Percentiles rank a stretch among this genome's conserved stretches.
Conservation (phyloP, 2,888 invertebrate genomes). For the Drosophila rellima region DNA sequence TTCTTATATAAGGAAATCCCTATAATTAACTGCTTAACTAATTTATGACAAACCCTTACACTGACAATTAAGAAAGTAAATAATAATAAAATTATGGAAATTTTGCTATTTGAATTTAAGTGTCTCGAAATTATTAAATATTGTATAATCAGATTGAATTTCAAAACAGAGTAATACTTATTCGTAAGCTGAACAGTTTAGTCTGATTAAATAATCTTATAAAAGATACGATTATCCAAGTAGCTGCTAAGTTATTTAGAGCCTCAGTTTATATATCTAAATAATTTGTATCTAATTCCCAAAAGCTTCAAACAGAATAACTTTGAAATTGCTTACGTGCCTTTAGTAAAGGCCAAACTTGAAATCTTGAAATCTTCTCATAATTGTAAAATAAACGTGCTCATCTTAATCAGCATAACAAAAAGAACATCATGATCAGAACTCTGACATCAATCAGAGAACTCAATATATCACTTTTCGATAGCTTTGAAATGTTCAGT, state of each 20-base stretch:
- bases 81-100: background rate
- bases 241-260: background rate
- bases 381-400: constrained; percentile 38
- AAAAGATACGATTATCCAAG: no score
- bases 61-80: background rate
- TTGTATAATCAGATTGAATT: background rate
- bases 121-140: background rate
- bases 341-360: constrained; percentile 11
- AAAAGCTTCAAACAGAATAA: constrained; percentile 1
- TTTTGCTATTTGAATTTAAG: background rate
- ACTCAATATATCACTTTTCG: constrained; percentile 37
- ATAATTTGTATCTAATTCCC: constrained; percentile 3
- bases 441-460: constrained; percentile 47
- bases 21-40: background rate
- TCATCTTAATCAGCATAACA: constrained; percentile 45
- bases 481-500: constrained; percentile 21
- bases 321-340: constrained; percentile 32
- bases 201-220: no score
- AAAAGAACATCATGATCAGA: constrained; percentile 38
- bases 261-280: background rate
- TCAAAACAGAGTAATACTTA: background rate
- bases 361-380: constrained; percentile 28
- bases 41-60: background rate
- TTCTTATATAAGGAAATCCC: constrained; percentile 8
- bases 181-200: no score